Evolutionary conservation across 2,888 invertebrate species (phyloP), one percentile per base, ranked within the genome.

Genomic region (Microctonus hyperodae): DNA sequence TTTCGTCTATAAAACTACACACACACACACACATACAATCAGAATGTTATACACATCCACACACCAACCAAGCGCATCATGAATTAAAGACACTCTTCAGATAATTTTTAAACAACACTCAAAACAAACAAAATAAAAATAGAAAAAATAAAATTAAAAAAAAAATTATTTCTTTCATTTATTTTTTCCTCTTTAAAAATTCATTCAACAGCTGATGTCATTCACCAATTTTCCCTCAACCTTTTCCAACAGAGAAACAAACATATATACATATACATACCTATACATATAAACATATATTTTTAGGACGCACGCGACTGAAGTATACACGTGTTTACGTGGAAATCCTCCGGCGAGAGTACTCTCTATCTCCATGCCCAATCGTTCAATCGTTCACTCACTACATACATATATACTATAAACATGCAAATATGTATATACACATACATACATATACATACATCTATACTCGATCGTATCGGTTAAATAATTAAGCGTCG

Each of bases 401-500:
- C 22, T 57, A 35, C 37, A 37, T 37, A 37, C n/a, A 13, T 37
- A 31, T 31, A 5, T 31, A 7, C 37, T n/a, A 37, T 31, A 31
- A 5, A 3, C 37, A 37, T 37, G n/a, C 37, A 37, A 37, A 37
- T n/a, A n/a, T n/a, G n/a, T n/a, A n/a, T n/a, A n/a, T n/a, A n/a
- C n/a, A 28, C 7, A 28, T 7, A 7, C 28, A 28, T 7, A 3
- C 7, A 5, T 7, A 28, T n/a, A n/a, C 37, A 37, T n/a, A 37
- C 37, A 37, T 37, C 4, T 37, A 11, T 44, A 44, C 16, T 31
- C 31, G 31, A 55, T 55, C 13, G 51, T 64, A 33, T 59, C 63
- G 63, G 50, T 63, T 63, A 63, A 67, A 67, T 67, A 67, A 67
- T 67, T 64, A 58, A 67, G 58, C 59, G 35, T 28, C 58, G 33